Base-by-base conservation (phyloP, 2,888 invertebrate species). In the Pandemis cinnamomeana region DNA sequence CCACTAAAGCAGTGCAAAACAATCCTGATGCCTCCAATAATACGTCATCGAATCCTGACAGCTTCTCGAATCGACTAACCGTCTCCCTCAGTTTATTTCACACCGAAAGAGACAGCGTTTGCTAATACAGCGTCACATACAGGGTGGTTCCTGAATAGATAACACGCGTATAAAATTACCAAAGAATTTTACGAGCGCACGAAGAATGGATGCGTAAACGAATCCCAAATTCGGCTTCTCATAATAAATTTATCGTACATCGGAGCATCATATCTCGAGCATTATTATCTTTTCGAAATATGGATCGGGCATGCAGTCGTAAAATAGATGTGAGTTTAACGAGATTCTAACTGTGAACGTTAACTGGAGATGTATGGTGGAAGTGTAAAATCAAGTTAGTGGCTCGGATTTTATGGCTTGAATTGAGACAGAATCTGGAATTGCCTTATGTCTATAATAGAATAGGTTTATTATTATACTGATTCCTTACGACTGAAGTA, bases 281-380 rank as follows among this genome's bases (percentile, higher is more conserved):
- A 75, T 79, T 80, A 87, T 87, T 83, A 86, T 86, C 85, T 84
- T 85, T 82, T 82, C 83, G 82, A 86, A 87, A 86, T 87, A 86
- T 87, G 85, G 84, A 85, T 84, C 80, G 77, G 76, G 77, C 81
- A 77, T 80, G 71, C 55, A 80, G 78, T 83, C 79, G 76, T 79
- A 79, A 79, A 79, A 76, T 70, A 73, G 72, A 78, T 72, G 78
- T 44, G 77, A 77, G 64, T 79, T 79, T 79, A 77, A 79, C 79
- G 78, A 77, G 74, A 76, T 71, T 69, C 71, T 63, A 71, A 71
- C 71, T 51, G 46, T 60, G 62, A 36, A 60, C 53, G 68, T 73
- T 67, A 72, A 67, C 67, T 44, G 62, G 41, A 60, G 66, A 72
- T 60, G 15, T 69, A 60, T 68, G 71, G 62, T 62, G 62, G 55